Conservation (phyloP, 2,888 invertebrate genomes). For the Eumacrocentrus americanus region DNA sequence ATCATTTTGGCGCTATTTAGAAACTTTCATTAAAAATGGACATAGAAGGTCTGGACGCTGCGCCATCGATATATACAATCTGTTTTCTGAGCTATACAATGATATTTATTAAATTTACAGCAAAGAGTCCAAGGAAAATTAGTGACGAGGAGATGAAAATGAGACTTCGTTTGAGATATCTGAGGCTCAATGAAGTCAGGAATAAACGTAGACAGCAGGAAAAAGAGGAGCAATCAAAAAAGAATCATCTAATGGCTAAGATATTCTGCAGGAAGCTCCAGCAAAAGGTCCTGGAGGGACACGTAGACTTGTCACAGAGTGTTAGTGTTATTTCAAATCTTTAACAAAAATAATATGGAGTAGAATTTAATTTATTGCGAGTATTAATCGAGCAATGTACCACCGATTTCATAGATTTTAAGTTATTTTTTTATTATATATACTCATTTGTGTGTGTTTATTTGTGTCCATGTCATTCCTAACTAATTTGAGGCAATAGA, state of each 20-base stretch:
- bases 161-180: conserved; percentile 69
- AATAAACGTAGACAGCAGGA: conserved; percentile 65
- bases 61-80: too few species aligned
- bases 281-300: conserved; percentile 70
- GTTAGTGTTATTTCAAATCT: conserved; percentile 65
- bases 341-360: conserved; percentile 36
- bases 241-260: conserved; percentile 77
- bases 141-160: conserved; percentile 68
- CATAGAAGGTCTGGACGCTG: too few species aligned
- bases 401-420: neutral
- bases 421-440: too few species aligned
- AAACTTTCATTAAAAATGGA: too few species aligned
- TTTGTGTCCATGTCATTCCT: neutral
- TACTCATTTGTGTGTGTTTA: too few species aligned
- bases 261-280: conserved; percentile 79
- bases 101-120: too few species aligned
- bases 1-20: too few species aligned
- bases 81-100: too few species aligned
- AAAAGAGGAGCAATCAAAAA: conserved; percentile 67
- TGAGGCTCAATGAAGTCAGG: conserved; percentile 75
- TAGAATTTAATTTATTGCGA: neutral
- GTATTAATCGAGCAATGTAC: neutral
- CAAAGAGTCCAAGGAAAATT: conserved; percentile 58
- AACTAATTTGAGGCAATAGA: neutral
- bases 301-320: conserved; percentile 71